A percentile compares a stretch with the other conserved stretches of the same genome.
Evolutionary conservation across 2,113 vertebrate species (phyloP).

Genomic region (Tapirus terrestris): DNA sequence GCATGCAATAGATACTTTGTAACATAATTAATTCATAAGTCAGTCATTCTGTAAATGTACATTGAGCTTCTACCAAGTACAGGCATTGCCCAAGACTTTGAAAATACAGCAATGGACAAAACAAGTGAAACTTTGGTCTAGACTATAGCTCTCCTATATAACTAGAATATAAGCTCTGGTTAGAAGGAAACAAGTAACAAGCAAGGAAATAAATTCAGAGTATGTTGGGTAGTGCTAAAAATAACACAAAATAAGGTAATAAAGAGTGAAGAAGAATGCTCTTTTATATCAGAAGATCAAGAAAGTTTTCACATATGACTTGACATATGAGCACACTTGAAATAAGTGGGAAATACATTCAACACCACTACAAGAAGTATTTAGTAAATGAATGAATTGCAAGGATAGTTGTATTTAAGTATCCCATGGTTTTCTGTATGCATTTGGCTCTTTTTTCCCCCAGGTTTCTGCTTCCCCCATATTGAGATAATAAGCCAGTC

Average conservation of each 20-base stretch:
- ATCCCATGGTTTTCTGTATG: neutral
- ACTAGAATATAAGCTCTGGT: too few species aligned
- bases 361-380: neutral
- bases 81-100: neutral
- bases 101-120: neutral
- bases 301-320: neutral
- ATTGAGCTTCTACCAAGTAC: neutral
- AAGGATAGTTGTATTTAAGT: neutral
- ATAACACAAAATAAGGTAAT: neutral
- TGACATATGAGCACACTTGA: neutral
- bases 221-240: neutral
- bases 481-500: neutral
- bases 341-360: conserved; percentile 6
- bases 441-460: neutral
- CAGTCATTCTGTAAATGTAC: neutral
- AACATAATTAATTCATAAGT: neutral
- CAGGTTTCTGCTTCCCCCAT: neutral
- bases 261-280: neutral
- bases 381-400: neutral
- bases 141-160: too few species aligned
- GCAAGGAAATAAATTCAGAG: neutral
- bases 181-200: neutral
- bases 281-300: neutral
- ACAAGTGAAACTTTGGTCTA: neutral
- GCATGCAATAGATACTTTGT: neutral